Evolutionary conservation across 2,888 invertebrate species (phyloP), one percentile per base, ranked within the genome.

Genomic region (Perizoma flavofasciatum): DNA sequence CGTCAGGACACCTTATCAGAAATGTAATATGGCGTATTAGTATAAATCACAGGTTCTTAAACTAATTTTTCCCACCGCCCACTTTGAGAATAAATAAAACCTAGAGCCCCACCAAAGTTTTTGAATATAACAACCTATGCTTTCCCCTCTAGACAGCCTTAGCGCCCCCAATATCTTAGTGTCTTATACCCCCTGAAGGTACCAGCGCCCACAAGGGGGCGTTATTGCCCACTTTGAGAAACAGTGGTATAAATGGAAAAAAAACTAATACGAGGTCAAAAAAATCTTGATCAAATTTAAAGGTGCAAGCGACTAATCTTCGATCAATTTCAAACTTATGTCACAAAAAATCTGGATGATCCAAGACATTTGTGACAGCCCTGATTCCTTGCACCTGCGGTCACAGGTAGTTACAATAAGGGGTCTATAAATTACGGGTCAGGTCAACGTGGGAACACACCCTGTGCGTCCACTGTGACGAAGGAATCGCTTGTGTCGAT

Each of bases 381-480:
- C 89, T 89, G 72, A 65, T 77, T 82, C 74, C 85, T 88, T 83
- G 81, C 90, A 90, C 89, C 88, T 89, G 89, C 83, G 86, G 84
- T 85, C 86, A 84, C 86, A 88, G 85, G 86, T 85, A 88, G 86
- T 85, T 81, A 79, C 79, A 75, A 74, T 74, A 75, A 71, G 65
- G 73, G 85, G 86, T 80, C 85, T 82, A 90, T 90, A 89, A 92
- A 89, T 91, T 85, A 86, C 82, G 70, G 85, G 87, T 85, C 89
- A 84, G 89, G 91, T 92, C 91, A 89, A 75, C 88, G 91, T 91
- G 91, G 90, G 91, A 92, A 91, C 65, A 55, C 65, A 67, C 70
- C 74, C 74, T 80, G 86, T 70, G 68, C 83, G 85, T 69, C 67
- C 64, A 83, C 75, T 82, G 88, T 89, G 86, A 89, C 88, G 83